Conservation (phyloP, 2,113 vertebrate genomes). For the Cynocephalus volans region DNA sequence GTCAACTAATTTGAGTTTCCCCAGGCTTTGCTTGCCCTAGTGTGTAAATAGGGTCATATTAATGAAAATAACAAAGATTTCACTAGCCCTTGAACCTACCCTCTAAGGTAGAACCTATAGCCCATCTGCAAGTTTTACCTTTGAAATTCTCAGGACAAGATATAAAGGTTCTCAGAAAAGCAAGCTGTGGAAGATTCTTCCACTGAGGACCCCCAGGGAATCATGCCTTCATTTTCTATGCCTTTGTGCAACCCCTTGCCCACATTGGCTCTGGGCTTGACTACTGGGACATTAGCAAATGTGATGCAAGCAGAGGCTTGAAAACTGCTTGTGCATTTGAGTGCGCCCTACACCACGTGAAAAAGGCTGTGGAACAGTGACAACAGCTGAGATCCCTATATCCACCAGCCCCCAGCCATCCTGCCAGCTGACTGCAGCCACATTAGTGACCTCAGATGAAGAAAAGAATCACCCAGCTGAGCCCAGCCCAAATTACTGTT, state of each 20-base stretch:
- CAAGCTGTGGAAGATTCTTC: neutral
- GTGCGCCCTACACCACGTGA: neutral
- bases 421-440: neutral
- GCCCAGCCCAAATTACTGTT: neutral
- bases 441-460: neutral
- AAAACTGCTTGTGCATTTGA: neutral
- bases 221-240: neutral
- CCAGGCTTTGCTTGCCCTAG: neutral
- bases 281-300: neutral
- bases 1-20: neutral
- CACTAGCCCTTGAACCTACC: neutral
- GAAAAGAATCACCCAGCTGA: neutral
- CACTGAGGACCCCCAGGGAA: neutral
- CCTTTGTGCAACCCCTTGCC: neutral
- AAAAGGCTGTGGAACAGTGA: neutral
- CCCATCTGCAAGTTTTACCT: neutral
- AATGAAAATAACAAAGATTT: neutral
- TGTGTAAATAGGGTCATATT: neutral
- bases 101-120: neutral
- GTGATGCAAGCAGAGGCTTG: neutral
- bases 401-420: fast-evolving
- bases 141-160: neutral
- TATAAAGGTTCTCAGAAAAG: constrained; percentile 8
- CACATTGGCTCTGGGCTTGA: neutral
- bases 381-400: neutral